Evolutionary conservation across 2,888 invertebrate species (phyloP), one percentile per base, ranked within the genome.

Genomic region (Dryobota labecula): DNA sequence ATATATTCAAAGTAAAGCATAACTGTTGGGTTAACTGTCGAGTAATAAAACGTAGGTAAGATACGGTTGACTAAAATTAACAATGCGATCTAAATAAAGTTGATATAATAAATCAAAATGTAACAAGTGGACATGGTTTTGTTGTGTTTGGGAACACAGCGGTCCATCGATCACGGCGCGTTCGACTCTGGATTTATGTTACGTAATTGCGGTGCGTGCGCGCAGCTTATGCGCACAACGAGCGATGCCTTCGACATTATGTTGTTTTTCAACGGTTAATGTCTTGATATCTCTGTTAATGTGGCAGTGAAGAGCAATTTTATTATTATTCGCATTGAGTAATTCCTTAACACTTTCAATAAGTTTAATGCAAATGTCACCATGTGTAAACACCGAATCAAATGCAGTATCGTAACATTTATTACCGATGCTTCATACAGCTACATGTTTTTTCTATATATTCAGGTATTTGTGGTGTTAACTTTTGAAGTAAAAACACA

Each of bases 171-270:
- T 94, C 94, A 94, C 92, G 88, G 89, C 88, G 89, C 90, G 89
- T 89, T 91, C 90, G 87, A 88, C 82, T 91, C 91, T 91, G 92
- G 90, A 94, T 94, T 94, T 94, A 94, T 94, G 94, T 93, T 92
- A 91, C 92, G 92, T 94, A 94, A 94, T 94, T 94, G 92, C 91
- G 92, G 91, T 91, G 90, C 90, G 92, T 91, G 90, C 90, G 91
- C 82, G 82, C 86, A 80, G 68, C 58, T 82, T 80, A 66, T 80
- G 88, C 86, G 86, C 85, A 82, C 83, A 83, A 87, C 86, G 84
- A 82, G 73, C 81, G 86, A 84, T 86, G 86, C 87, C 86, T 87
- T 84, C 87, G 80, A 87, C 88, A 90, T 92, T 91, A 90, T 90
- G 90, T 91, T 91, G 90, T 91, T 92, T 89, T 89, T 89, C 83